Evolutionary conservation across 2,888 invertebrate species (phyloP).

Genomic region (Leptothorax acervorum): DNA sequence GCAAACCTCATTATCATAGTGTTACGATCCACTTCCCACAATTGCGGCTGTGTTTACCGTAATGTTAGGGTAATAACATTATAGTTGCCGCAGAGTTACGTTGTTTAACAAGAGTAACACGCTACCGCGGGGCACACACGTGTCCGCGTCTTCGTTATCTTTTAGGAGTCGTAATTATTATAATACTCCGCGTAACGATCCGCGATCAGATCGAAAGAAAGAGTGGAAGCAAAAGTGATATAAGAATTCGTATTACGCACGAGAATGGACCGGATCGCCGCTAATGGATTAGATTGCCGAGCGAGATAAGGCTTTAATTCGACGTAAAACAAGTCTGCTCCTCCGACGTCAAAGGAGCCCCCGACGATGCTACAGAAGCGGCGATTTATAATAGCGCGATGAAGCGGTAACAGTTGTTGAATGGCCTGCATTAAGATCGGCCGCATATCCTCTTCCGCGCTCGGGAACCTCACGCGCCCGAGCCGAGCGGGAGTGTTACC

Average conservation of each 20-base stretch:
- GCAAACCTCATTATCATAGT: conserved; percentile 52
- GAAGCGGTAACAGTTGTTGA: conserved; percentile 40
- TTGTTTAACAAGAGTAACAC: conserved; percentile 44
- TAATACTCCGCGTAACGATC: background rate
- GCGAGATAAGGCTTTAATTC: background rate
- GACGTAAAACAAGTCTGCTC: background rate
- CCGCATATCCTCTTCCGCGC: conserved; percentile 29
- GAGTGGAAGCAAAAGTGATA: conserved; percentile 6
- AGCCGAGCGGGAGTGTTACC: background rate
- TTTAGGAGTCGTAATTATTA: conserved; percentile 4
- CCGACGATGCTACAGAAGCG: background rate
- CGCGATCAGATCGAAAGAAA: conserved; percentile 2
- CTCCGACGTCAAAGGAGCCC: background rate
- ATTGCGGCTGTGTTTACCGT: conserved; percentile 49
- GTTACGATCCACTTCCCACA: conserved; percentile 56
- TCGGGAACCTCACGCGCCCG: background rate
- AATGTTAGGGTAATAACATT: conserved; percentile 46
- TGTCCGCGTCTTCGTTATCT: background rate
- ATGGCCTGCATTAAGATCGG: conserved; percentile 24
- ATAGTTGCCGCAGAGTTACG: conserved; percentile 29
- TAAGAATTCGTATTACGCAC: background rate
- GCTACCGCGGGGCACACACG: conserved; percentile 9
- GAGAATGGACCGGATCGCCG: background rate
- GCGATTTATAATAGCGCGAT: conserved; percentile 31
- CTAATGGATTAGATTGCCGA: conserved; percentile 1